These are phyloP conservation scores for Belgica antarctica DNA, from an alignment of 2,888 invertebrate species.

Conservation along the genomic window DNA sequence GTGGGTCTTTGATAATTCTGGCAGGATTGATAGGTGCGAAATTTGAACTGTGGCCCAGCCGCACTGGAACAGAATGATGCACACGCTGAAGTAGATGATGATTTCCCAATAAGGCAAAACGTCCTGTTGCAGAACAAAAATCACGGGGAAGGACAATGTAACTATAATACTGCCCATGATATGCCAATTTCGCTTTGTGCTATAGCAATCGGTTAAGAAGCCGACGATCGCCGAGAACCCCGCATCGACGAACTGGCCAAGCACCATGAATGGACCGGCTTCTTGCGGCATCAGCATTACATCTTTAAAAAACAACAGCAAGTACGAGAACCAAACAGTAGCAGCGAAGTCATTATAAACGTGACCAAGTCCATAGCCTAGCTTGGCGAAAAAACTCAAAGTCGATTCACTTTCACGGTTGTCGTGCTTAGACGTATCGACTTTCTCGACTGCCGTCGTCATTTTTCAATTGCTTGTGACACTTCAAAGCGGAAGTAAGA, in stretches of 20 bases:
- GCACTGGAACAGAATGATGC: conserved; percentile 77
- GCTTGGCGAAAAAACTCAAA: conserved; percentile 51
- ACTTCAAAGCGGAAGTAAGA: too few relatives aligned
- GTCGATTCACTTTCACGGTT: conserved; percentile 10
- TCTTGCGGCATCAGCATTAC: conserved; percentile 52
- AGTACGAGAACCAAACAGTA: conserved; percentile 93
- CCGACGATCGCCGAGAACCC: conserved; percentile 84
- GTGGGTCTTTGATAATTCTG: conserved; percentile 68
- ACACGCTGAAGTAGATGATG: conserved; percentile 59
- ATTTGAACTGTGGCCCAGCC: conserved; percentile 94
- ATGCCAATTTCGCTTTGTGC: conserved; percentile 80
- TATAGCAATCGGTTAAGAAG: conserved; percentile 72
- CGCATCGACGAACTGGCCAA: conserved; percentile 79
- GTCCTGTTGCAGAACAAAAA: conserved; percentile 57
- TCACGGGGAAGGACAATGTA: conserved; percentile 68
- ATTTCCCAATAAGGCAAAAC: conserved; percentile 54
- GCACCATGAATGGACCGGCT: conserved; percentile 52
- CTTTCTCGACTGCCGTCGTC: not conserved
- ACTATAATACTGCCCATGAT: conserved; percentile 64
- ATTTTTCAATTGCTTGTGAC: too few relatives aligned
- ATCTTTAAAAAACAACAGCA: conserved; percentile 78
- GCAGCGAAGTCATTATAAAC: conserved; percentile 90
- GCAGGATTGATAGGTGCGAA: conserved; percentile 86
- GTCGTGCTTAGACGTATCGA: not conserved
- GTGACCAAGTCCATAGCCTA: conserved; percentile 71